phyloP scores from a whole-genome alignment of 2,113 vertebrate genomes.

The Solenodon paradoxus region DNA sequence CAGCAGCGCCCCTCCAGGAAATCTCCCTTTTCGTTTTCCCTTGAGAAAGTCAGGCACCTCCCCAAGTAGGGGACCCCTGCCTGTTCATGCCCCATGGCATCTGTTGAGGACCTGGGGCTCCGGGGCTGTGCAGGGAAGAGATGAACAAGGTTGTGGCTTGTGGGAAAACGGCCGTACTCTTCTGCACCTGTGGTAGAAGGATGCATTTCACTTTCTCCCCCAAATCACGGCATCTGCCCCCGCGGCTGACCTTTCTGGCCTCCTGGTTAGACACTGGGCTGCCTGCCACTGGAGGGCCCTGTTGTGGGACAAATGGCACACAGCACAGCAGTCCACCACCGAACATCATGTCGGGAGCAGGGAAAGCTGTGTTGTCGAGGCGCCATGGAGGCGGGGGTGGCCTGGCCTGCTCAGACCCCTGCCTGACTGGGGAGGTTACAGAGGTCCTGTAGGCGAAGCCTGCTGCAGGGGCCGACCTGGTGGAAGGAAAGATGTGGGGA shows the following conservation, averaged over 20 bases:
- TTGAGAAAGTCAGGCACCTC: not conserved
- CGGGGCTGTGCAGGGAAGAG: not conserved
- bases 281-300: not conserved
- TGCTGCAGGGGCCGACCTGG: no score
- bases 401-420: no score
- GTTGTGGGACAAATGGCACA: no score
- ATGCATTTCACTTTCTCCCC: not conserved
- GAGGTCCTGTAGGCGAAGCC: no score
- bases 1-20: not conserved
- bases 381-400: no score
- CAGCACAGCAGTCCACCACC: no score
- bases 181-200: not conserved
- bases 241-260: not conserved
- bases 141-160: not conserved
- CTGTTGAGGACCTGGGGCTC: not conserved
- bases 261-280: not conserved
- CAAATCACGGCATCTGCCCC: not conserved
- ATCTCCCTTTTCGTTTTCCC: not conserved
- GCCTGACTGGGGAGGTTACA: no score
- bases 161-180: not conserved
- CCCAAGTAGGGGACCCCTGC: not conserved
- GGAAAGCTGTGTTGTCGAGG: no score
- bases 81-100: accelerated
- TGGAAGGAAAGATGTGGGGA: no score
- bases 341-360: no score